Evolutionary conservation across 2,113 vertebrate genomes (phyloP).

Genomic region (Sinocyclocheilus maitianheensis): DNA sequence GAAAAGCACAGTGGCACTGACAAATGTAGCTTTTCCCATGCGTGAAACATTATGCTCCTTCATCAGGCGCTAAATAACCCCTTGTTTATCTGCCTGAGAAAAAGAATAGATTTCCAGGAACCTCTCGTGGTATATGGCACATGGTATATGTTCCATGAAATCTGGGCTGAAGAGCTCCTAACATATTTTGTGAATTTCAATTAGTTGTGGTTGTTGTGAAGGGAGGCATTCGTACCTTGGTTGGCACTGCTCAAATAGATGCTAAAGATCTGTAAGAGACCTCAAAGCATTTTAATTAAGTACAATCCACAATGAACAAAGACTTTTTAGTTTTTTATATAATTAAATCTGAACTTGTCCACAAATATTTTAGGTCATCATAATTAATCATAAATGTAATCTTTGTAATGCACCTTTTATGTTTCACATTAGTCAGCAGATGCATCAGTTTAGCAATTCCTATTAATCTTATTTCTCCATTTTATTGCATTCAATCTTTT

Average conservation of each 20-base stretch:
- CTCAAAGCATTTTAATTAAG: background rate
- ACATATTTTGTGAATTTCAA: constrained; percentile 46
- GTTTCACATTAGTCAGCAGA: background rate
- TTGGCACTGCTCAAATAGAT: constrained; percentile 41
- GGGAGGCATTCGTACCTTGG: constrained; percentile 47
- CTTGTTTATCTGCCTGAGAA: constrained; percentile 36
- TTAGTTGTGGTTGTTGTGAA: constrained; percentile 43
- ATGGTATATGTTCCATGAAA: constrained; percentile 62
- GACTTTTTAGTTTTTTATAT: background rate
- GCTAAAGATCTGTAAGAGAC: background rate
- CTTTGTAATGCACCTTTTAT: background rate
- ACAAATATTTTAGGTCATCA: background rate
- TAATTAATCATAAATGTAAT: background rate
- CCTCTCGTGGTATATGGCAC: constrained; percentile 37
- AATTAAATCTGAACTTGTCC: background rate
- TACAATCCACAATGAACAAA: background rate
- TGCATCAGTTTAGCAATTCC: background rate
- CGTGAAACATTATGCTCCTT: constrained; percentile 49
- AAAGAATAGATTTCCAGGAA: constrained; percentile 54
- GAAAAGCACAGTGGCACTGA: constrained; percentile 53
- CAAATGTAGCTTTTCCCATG: constrained; percentile 56
- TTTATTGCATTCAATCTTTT: background rate
- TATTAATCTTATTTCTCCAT: background rate
- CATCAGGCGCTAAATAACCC: constrained; percentile 48
- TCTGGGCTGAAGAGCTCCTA: constrained; percentile 41